Evolutionary conservation across 2,888 invertebrate genomes (phyloP).

Genomic region (Lucinisca nassula): DNA sequence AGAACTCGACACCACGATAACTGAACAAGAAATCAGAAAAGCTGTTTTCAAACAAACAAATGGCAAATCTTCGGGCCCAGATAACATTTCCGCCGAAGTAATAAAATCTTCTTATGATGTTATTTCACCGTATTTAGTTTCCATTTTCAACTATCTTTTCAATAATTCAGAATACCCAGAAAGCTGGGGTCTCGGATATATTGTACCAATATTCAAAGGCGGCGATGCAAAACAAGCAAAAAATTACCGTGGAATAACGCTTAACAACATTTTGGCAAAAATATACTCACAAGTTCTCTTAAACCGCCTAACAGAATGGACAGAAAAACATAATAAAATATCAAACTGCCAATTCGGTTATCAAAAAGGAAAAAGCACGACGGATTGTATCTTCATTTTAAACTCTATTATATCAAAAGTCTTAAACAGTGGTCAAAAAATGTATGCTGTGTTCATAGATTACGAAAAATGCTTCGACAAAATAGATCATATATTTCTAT

Average conservation of each 20-base stretch:
- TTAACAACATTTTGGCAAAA: no score
- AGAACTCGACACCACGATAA: constrained; percentile 12
- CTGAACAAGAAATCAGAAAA: not conserved
- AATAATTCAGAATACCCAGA: constrained; percentile 23
- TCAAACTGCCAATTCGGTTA: constrained; percentile 38
- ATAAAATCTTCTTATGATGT: constrained; percentile 19
- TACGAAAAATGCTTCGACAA: constrained; percentile 46
- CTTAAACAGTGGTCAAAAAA: constrained; percentile 14
- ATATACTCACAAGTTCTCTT: constrained; percentile 23
- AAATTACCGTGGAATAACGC: constrained; percentile 15
- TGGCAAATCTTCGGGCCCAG: not conserved
- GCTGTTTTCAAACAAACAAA: constrained; percentile 25
- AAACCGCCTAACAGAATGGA: no score
- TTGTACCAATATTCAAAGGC: constrained; percentile 40
- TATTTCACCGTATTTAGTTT: constrained; percentile 19
- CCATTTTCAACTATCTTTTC: constrained; percentile 29
- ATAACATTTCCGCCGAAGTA: not conserved
- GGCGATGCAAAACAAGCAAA: not conserved
- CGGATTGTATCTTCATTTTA: constrained; percentile 33
- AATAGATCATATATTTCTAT: constrained; percentile 23
- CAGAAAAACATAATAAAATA: no score
- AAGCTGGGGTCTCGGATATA: constrained; percentile 35
- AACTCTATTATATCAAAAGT: constrained; percentile 39
- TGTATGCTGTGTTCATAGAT: constrained; percentile 33
- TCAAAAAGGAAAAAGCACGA: constrained; percentile 27